phyloP scores from a whole-genome alignment of 2,113 vertebrate genomes.

The Tragulus kanchil region DNA sequence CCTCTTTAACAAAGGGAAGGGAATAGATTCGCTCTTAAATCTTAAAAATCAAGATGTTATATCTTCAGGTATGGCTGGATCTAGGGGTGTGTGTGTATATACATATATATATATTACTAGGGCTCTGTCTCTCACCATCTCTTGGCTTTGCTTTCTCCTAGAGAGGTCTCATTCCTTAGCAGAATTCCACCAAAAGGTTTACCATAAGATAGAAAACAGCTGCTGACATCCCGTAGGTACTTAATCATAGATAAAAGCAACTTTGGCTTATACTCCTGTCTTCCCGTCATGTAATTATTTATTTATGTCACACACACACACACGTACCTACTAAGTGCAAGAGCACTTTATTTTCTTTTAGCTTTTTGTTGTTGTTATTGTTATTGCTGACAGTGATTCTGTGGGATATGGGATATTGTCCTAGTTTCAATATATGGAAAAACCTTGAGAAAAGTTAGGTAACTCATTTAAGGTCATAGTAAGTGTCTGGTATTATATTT shows the following conservation, averaged over 20 bases:
- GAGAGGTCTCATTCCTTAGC: background rate
- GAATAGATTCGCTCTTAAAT: background rate
- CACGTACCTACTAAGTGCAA: background rate
- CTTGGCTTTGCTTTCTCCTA: background rate
- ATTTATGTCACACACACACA: background rate
- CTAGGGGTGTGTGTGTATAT: background rate
- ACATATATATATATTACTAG: no score
- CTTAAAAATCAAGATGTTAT: conserved; percentile 5
- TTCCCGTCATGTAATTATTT: background rate
- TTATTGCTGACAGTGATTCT: background rate
- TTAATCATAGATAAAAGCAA: conserved; percentile 1
- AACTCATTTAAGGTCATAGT: background rate
- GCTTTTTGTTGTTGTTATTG: background rate
- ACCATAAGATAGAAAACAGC: background rate
- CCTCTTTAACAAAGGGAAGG: background rate
- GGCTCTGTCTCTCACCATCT: background rate
- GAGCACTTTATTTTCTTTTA: background rate
- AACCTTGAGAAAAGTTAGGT: background rate
- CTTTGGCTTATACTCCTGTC: background rate
- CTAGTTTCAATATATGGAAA: background rate
- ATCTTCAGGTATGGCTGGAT: background rate
- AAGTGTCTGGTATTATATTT: background rate
- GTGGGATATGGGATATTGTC: background rate
- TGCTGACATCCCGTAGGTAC: background rate
- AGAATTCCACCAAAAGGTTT: background rate